Evolutionary conservation across 2,888 invertebrate genomes (phyloP).

Genomic region (Lypha dubia): DNA sequence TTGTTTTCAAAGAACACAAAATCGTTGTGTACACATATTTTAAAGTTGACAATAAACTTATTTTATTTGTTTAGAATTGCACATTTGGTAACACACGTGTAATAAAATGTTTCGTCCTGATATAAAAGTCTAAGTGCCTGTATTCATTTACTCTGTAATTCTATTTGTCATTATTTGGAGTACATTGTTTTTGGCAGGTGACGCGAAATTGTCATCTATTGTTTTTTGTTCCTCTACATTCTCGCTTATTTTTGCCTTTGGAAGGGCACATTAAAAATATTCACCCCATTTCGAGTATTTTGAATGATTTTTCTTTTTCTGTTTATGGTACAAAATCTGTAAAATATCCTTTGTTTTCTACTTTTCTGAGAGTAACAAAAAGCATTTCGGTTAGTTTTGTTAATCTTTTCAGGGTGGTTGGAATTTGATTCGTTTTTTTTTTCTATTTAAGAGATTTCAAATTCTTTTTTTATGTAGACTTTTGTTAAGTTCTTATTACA

Average conservation of each 20-base stretch:
- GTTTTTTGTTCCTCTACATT: slow-evolving; percentile 78
- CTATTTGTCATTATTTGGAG: slow-evolving; percentile 57
- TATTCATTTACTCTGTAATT: slow-evolving; percentile 59
- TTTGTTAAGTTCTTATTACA: slow-evolving; percentile 21
- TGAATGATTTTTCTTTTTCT: neutral
- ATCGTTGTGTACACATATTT: neutral
- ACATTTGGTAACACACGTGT: neutral
- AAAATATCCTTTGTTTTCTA: neutral
- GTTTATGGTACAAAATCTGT: slow-evolving; percentile 2
- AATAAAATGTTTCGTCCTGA: neutral
- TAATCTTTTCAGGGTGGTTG: slow-evolving; percentile 52
- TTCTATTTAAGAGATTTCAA: neutral
- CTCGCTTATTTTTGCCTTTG: slow-evolving; percentile 38
- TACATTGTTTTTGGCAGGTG: slow-evolving; percentile 83
- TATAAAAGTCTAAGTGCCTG: slow-evolving; percentile 14
- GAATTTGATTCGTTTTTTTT: slow-evolving; percentile 32
- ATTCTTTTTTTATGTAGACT: slow-evolving; percentile 1
- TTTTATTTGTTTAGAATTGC: neutral
- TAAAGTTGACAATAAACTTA: slow-evolving; percentile 5
- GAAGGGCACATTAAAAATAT: slow-evolving; percentile 36
- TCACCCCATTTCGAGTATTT: slow-evolving; percentile 43
- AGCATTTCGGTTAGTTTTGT: slow-evolving; percentile 29
- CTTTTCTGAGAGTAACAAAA: slow-evolving; percentile 8
- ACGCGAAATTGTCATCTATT: slow-evolving; percentile 83
- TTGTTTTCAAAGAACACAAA: neutral